phyloP scores from a whole-genome alignment of 2,797 vertebrate species.

The Pyrocephalus nanus region DNA sequence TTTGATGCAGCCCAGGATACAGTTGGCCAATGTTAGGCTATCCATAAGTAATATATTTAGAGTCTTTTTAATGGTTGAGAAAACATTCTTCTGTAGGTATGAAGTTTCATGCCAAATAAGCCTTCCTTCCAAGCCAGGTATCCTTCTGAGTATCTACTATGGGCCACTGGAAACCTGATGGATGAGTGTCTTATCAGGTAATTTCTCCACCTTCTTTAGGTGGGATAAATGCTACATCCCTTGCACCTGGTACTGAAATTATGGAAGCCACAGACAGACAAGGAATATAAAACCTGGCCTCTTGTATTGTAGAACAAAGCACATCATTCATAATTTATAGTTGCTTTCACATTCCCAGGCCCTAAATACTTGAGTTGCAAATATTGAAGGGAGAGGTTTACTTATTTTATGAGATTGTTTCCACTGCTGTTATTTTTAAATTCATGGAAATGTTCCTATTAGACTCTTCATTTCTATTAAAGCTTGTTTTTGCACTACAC shows the following conservation, averaged over 20 bases:
- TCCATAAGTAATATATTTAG: background rate
- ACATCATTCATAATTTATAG: constrained; percentile 5
- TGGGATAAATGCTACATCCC: background rate
- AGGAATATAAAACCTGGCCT: constrained; percentile 5
- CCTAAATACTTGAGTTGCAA: background rate
- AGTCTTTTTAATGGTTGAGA: background rate
- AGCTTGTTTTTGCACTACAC: constrained; percentile 26
- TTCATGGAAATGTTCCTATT: constrained; percentile 40
- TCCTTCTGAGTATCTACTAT: background rate
- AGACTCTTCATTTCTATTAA: constrained; percentile 43
- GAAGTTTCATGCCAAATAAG: background rate
- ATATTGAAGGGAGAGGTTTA: constrained; percentile 19
- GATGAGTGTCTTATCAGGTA: background rate
- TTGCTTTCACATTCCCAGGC: constrained; percentile 12
- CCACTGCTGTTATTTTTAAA: constrained; percentile 46
- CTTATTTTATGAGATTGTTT: constrained; percentile 48
- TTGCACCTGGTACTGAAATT: background rate
- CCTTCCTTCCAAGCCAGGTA: background rate
- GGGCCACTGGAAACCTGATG: background rate
- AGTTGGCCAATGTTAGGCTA: background rate
- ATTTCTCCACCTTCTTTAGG: background rate
- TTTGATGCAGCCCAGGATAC: background rate
- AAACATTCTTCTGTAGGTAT: background rate
- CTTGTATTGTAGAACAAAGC: background rate
- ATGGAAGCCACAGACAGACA: background rate